These are phyloP conservation scores for Chrysaora quinquecirrha DNA, from an alignment of 30 jellyfish, hydroid and myxozoan species.

Conservation along the genomic window DNA sequence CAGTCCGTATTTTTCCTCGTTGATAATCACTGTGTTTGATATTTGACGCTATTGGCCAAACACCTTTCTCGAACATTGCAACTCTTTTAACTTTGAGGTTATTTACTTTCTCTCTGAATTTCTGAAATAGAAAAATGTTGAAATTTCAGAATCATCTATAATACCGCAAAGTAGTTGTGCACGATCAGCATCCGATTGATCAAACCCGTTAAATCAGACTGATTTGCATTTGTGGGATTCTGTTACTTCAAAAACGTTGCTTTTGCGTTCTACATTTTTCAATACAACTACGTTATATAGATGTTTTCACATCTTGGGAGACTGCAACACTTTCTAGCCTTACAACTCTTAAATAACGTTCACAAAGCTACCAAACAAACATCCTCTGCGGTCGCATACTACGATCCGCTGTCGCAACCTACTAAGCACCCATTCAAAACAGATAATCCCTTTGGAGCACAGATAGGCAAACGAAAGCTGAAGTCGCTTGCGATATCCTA, in stretches of 20 bases:
- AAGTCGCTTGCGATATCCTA: neutral
- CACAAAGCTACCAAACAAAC: neutral
- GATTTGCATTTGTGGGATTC: neutral
- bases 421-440: no score
- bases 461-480: neutral
- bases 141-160: no score
- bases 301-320: neutral
- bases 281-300: neutral
- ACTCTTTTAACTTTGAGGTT: neutral
- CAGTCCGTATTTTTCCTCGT: neutral
- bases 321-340: neutral
- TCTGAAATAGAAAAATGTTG: neutral
- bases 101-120: neutral
- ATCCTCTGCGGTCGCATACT: neutral
- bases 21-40: slow-evolving; percentile 4
- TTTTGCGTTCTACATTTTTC: neutral
- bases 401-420: neutral
- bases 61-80: slow-evolving; percentile 14
- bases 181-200: neutral
- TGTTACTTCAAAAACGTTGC: neutral
- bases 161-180: neutral
- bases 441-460: neutral
- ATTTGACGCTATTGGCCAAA: slow-evolving; percentile 41
- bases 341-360: neutral
- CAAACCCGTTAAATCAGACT: no score